Conservation (phyloP, 2,888 invertebrate species). For the Agriopis marginaria region DNA sequence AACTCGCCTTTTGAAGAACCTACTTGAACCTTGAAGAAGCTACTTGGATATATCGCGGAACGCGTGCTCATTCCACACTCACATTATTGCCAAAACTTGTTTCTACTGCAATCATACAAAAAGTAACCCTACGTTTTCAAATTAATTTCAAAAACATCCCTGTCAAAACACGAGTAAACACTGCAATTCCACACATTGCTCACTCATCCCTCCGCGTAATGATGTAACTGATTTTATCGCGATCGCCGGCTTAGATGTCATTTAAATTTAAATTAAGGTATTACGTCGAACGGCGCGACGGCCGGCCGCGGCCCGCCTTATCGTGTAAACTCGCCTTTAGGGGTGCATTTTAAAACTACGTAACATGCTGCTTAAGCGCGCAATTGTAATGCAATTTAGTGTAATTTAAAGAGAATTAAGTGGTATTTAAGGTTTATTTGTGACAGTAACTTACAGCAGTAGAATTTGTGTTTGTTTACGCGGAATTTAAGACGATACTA, state of each 20-base stretch:
- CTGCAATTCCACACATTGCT: conserved; percentile 27
- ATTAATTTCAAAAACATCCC: conserved; percentile 1
- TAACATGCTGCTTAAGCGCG: conserved; percentile 21
- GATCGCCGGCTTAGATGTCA: conserved; percentile 71
- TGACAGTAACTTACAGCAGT: conserved; percentile 1
- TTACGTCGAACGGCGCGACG: conserved; percentile 63
- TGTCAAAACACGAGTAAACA: conserved; percentile 23
- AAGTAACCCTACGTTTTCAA: not conserved
- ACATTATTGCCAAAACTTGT: not conserved
- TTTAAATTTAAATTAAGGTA: conserved; percentile 86
- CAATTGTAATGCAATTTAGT: conserved; percentile 34
- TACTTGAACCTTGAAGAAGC: too few species aligned
- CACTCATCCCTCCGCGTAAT: conserved; percentile 49
- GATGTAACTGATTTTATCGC: conserved; percentile 68
- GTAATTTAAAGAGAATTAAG: conserved; percentile 23
- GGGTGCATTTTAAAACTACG: conserved; percentile 66
- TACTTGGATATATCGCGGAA: too few species aligned
- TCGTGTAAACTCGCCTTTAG: conserved; percentile 56
- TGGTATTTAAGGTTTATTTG: conserved; percentile 23
- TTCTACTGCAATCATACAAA: not conserved
- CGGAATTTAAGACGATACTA: too few species aligned
- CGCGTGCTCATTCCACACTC: too few species aligned
- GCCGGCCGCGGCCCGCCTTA: conserved; percentile 58
- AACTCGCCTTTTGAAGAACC: too few species aligned
- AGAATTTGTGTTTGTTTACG: not conserved